Evolutionary conservation across 2,888 invertebrate genomes (phyloP), one percentile per base, ranked within the genome.

Genomic region (Drosophila prolongata): DNA sequence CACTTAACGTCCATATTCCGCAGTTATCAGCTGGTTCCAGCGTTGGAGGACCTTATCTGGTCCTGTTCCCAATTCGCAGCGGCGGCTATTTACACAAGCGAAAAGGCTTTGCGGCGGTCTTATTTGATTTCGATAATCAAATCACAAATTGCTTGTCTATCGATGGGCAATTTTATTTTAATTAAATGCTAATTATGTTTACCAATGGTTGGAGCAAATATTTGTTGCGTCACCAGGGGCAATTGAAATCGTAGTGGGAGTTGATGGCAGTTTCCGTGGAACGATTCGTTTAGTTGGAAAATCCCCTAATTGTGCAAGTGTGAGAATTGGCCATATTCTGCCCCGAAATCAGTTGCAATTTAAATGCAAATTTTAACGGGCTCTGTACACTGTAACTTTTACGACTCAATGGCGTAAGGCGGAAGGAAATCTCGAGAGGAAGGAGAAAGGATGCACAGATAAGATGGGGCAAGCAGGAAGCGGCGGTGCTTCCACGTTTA

Each of bases 141-240:
- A 78, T 89, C 77, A 75, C 50, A 74, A 79, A 89, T 80, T 79
- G 76, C 75, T 73, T 78, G 75, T 78, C 61, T 80, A 85, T 85
- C 60, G 64, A 57, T 70, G 87, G 77, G 76, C 80, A 60, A 77
- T 85, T 87, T 83, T 80, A 80, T 79, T 89, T 84, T 87, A 86
- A 86, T 86, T 86, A 86, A 86, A 84, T 87, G 78, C 81, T 86
- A 89, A 86, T 86, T 89, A 81, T 86, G 79, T 86, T 86, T 86
- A 78, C 77, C 70, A 73, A 43, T 54, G 73, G 69, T 42, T 67
- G 58, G 68, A 57, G 77, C 69, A 77, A 89, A 85, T 85, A 89
- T 80, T 85, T 86, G 69, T 37, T 47, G 62, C 53, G 44, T 46
- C 66, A 46, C 59, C 47, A 24, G 46, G 61, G 50, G 34, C 56